Evolutionary conservation across 2,888 invertebrate genomes (phyloP), one percentile per base, ranked within the genome.

Genomic region (Pristionchus exspectatus): DNA sequence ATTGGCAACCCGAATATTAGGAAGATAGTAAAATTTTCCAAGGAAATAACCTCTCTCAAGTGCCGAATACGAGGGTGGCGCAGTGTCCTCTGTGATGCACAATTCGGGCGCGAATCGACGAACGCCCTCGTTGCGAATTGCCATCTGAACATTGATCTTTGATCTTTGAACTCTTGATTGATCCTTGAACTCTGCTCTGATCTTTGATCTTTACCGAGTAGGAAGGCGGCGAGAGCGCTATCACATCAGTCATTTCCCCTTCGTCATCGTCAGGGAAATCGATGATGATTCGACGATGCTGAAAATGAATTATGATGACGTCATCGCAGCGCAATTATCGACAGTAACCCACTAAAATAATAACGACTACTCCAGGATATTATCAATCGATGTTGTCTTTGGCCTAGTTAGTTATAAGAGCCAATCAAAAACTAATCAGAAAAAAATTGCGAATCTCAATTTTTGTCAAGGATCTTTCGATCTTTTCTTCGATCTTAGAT

Each of bases 41-140:
- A 44, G 44, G 44, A 33, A 10, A 38, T 24, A 10, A 81, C 56
- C 84, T 33, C 84, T 56, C 16, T 59, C 84, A 24, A 85, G 59
- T 18, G 84, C 59, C 16, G 59, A 50, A n/a, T 85, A 85, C 9
- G 59, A 59, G 4, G 84, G 84, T 10, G 84, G 84, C 21, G 84
- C 84, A 16, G 84, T 85, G 59, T 85, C 84, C 33, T 85, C 84
- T 50, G 83, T 83, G 59, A 59, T 59, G 59, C 59, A 59, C 59
- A 85, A 27, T 59, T 85, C 87, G 50, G 87, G 87, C 24, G 87
- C 69, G 50, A 33, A 69, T 33, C 30, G 38, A 44, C 66, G 87
- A 24, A 87, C 87, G 21, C 87, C 87, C 50, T 87, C 87, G 44
- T 87, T 87, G 21, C 87, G 87, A 69, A 72, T 72, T 2, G 72